These are phyloP conservation scores for Colletes collaris DNA, from an alignment of 2,888 invertebrate species.

Conservation along the genomic window DNA sequence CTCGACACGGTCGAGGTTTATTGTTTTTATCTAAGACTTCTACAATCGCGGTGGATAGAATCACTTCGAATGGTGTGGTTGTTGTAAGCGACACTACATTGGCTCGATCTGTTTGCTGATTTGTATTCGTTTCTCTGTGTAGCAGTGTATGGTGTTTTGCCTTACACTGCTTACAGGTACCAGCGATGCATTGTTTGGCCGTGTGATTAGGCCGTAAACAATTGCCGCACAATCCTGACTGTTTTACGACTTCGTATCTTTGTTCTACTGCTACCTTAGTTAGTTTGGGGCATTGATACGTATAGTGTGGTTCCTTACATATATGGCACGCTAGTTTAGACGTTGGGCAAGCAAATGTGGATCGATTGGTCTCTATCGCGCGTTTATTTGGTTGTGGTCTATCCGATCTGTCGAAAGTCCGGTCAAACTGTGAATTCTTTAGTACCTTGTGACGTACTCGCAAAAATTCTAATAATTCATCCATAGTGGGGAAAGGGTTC, in stretches of 20 bases:
- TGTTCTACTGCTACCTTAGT: background rate
- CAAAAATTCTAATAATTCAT: slow-evolving; percentile 7
- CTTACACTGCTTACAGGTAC: slow-evolving; percentile 26
- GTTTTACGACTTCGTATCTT: background rate
- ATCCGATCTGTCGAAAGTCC: too few relatives aligned
- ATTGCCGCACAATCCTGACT: slow-evolving; percentile 30
- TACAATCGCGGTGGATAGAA: slow-evolving; percentile 28
- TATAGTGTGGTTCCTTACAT: slow-evolving; percentile 14
- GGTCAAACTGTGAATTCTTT: too few relatives aligned
- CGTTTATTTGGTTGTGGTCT: too few relatives aligned
- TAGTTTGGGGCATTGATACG: background rate
- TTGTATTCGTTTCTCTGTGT: background rate
- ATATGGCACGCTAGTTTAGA: background rate
- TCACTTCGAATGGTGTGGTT: background rate
- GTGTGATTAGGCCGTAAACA: slow-evolving; percentile 22
- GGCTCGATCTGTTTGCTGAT: background rate
- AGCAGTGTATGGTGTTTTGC: slow-evolving; percentile 32
- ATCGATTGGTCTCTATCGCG: too few relatives aligned
- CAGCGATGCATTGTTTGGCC: background rate
- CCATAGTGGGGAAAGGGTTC: background rate
- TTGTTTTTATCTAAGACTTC: background rate
- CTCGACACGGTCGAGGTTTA: slow-evolving; percentile 6
- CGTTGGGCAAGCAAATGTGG: too few relatives aligned
- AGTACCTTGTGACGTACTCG: background rate
- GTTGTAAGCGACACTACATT: background rate